A percentile compares a stretch with the other conserved stretches of the same genome.
phyloP scores from a whole-genome alignment of 2,113 vertebrate species.

The Regulus satrapa region DNA sequence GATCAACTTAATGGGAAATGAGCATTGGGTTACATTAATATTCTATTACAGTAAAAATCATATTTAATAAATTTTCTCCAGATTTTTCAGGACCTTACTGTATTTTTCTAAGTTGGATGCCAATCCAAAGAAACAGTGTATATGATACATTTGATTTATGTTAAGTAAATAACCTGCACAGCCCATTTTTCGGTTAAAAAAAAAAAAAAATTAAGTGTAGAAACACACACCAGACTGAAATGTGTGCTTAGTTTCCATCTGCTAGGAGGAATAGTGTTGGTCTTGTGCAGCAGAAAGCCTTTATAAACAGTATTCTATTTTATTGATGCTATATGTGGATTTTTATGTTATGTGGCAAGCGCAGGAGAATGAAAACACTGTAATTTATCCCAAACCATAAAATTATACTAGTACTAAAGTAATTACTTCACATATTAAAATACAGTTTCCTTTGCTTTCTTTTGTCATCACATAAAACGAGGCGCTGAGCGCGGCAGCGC shows the following conservation, averaged over 20 bases:
- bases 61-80: slow-evolving; percentile 84
- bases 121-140: slow-evolving; percentile 72
- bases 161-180: slow-evolving; percentile 75
- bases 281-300: slow-evolving; percentile 66
- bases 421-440: slow-evolving; percentile 57
- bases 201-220: slow-evolving; percentile 68
- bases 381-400: slow-evolving; percentile 31
- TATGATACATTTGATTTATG: slow-evolving; percentile 78
- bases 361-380: slow-evolving; percentile 36
- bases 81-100: slow-evolving; percentile 65
- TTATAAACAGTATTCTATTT: slow-evolving; percentile 74
- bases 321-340: slow-evolving; percentile 62
- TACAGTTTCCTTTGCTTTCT: slow-evolving; percentile 29
- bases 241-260: slow-evolving; percentile 57
- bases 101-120: slow-evolving; percentile 78
- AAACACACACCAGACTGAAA: slow-evolving; percentile 70
- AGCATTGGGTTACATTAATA: slow-evolving; percentile 83
- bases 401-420: slow-evolving; percentile 57
- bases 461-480: slow-evolving; percentile 45
- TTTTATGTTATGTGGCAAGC: slow-evolving; percentile 59
- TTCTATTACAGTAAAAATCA: slow-evolving; percentile 85
- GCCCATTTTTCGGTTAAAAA: slow-evolving; percentile 54
- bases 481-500: background rate
- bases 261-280: slow-evolving; percentile 60
- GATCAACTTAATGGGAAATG: slow-evolving; percentile 82